phyloP scores from a whole-genome alignment of 2,113 vertebrate species.

The Scomber scombrus region DNA sequence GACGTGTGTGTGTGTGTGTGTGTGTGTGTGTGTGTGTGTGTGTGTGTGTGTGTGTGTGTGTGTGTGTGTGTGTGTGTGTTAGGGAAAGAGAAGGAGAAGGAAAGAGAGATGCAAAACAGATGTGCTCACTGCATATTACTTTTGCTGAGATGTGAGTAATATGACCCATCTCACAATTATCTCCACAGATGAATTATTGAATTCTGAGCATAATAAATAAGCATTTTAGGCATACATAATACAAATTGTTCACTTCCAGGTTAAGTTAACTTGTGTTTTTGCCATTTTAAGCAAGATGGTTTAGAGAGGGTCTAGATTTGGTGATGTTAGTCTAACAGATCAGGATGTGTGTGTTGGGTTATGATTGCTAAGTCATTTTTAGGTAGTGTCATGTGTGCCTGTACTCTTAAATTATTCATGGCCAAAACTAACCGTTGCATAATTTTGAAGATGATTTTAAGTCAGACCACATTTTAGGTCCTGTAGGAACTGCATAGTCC shows the following conservation, averaged over 20 bases:
- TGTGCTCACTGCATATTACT: conserved; percentile 1
- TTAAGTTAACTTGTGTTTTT: not conserved
- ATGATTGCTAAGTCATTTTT: not conserved
- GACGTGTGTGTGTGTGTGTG: conserved; percentile 27
- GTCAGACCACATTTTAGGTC: not conserved
- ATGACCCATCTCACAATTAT: conserved; percentile 11
- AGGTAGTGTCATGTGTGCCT: not conserved
- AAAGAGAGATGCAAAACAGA: conserved; percentile 29
- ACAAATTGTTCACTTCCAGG: no score
- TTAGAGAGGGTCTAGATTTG: no score
- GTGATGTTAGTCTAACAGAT: not conserved
- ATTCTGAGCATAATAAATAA: no score
- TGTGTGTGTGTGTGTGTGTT: no score
- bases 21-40: not conserved
- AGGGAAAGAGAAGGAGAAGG: no score
- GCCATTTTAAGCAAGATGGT: not conserved
- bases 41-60: no score
- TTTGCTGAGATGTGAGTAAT: conserved; percentile 7
- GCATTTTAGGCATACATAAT: no score
- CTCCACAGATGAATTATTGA: not conserved
- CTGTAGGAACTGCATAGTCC: not conserved
- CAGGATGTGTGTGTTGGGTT: not conserved
- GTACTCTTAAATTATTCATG: not conserved
- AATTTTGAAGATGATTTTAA: not conserved
- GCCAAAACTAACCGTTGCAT: not conserved